Evolutionary conservation across 2,888 invertebrate species (phyloP), one percentile per base, ranked within the genome.

Genomic region (Coelinius sp.): DNA sequence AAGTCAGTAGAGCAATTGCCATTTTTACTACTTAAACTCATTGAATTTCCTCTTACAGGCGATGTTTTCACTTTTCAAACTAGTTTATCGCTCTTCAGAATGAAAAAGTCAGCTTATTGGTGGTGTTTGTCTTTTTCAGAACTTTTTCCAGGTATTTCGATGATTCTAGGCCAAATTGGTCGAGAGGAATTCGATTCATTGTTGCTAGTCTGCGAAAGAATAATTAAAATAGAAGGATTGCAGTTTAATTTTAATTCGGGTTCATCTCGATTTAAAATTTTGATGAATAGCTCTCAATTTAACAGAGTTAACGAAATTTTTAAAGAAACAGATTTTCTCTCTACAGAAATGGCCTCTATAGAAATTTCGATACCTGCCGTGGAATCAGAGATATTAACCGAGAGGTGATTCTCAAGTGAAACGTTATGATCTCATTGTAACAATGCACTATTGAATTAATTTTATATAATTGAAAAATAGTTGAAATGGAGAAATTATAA

Each of bases 151-250:
- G 83, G 71, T 89, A 87, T 80, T 89, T 88, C 44, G 89, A 89
- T 0, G 91, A 89, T 69, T 90, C 89, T 49, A 91, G 84, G 10
- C 93, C 93, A 86, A 91, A 93, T n/a, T 83, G 85, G 77, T 93
- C 91, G 64, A 93, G 88, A 6, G 90, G 88, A 76, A 82, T 78
- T 59, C 93, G 88, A 80, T 90, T 89, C 90, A 93, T 92, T 56
- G 88, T 87, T 24, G 90, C 90, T 75, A 93, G 89, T 81, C 92
- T 92, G 78, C 5, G 86, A 87, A 74, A 70, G 64, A 73, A 53
- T 38, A 70, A 70, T 62, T 41, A 69, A 73, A 31, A 70, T 73
- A 62, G n/a, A 25, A 53, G 17, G 8, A 38, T 10, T 38, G 5
- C 8, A 38, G 2, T 31, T 31, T 7, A 31, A 31, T 31, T 46